Conservation (phyloP, 2,797 vertebrate species). For the Melanotaenia boesemani region DNA sequence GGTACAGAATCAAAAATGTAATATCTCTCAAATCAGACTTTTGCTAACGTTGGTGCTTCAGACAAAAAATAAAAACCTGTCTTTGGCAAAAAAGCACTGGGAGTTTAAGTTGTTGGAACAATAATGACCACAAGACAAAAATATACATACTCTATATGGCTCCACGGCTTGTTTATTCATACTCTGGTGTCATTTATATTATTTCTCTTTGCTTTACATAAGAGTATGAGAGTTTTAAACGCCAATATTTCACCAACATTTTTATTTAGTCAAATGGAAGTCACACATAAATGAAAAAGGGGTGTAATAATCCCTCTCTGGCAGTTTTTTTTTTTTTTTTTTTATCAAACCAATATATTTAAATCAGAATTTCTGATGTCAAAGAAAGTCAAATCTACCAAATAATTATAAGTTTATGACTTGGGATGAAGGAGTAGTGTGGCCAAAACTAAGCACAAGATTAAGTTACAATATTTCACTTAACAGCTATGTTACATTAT, state of each 20-base stretch:
- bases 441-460: neutral
- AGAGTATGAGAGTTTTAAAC: neutral
- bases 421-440: no score
- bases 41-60: conserved; percentile 8
- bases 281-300: no score
- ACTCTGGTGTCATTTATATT: conserved; percentile 32
- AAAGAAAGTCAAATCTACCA: neutral
- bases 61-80: neutral
- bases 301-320: no score
- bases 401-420: neutral
- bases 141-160: neutral
- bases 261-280: neutral
- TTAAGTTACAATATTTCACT: neutral
- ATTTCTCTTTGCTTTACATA: neutral
- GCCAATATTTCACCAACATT: neutral
- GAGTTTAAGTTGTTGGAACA: neutral
- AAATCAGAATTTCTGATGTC: neutral
- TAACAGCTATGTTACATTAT: no score
- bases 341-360: neutral
- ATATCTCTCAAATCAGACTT: conserved; percentile 21
- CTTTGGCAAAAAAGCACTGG: neutral
- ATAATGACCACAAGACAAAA: conserved; percentile 18
- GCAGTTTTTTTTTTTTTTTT: neutral
- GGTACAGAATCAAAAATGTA: conserved; percentile 20
- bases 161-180: conserved; percentile 19